phyloP scores from a whole-genome alignment of 1,140 invertebrate species.

The Saccostrea glomerata region DNA sequence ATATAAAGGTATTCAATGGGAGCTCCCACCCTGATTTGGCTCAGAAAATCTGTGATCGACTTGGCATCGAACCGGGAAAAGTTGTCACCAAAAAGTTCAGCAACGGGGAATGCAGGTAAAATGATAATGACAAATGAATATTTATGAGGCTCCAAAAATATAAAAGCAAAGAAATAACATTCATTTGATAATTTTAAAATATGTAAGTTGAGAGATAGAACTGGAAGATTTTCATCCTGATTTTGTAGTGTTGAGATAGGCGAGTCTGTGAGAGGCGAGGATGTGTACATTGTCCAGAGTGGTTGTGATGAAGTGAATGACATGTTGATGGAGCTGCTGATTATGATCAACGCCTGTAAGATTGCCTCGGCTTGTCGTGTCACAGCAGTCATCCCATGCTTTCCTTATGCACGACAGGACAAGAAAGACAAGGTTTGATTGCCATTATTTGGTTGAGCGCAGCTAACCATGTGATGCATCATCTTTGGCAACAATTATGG shows the following conservation, averaged over 20 bases:
- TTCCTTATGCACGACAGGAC: conserved; percentile 99
- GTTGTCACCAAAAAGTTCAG: conserved; percentile 99
- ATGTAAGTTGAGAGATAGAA: no score
- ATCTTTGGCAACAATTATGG: no score
- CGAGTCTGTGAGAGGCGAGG: conserved; percentile 98
- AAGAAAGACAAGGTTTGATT: conserved; percentile 96
- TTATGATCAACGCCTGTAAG: conserved; percentile 99
- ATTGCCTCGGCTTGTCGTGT: conserved; percentile 99
- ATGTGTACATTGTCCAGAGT: conserved; percentile 99
- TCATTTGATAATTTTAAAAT: no score
- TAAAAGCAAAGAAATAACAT: no score
- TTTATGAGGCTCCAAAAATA: no score
- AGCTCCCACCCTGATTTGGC: conserved; percentile 97
- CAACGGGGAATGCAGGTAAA: conserved; percentile 98
- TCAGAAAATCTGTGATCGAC: conserved; percentile 93
- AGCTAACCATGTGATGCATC: no score
- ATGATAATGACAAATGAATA: no score
- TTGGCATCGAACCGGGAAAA: conserved; percentile 96
- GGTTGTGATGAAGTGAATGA: conserved; percentile 99
- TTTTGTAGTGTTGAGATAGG: conserved; percentile 97
- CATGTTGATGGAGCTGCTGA: conserved; percentile 98
- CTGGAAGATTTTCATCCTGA: no score
- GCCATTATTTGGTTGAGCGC: no score
- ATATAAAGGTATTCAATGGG: conserved; percentile 90
- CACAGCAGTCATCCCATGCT: conserved; percentile 98